Conservation (phyloP, 2,113 vertebrate species). For the Himantopus leucocephalus region DNA sequence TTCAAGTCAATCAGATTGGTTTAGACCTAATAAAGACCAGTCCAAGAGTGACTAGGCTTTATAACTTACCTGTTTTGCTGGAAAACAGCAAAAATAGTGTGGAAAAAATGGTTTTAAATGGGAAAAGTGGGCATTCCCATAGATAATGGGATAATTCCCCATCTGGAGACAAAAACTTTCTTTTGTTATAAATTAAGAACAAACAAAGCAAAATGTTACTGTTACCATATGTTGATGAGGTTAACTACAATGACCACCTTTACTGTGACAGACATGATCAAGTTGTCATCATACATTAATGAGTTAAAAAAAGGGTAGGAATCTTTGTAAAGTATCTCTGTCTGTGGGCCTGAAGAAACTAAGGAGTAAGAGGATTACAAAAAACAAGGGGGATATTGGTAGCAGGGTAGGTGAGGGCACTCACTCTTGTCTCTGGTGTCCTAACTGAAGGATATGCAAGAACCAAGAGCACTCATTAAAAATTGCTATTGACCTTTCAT, state of each 20-base stretch:
- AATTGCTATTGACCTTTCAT: not conserved
- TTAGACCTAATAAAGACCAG: not conserved
- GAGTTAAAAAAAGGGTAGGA: not conserved
- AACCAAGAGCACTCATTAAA: not conserved
- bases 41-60: not conserved
- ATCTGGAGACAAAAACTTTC: not conserved
- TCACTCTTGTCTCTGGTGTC: not conserved
- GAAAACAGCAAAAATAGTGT: not conserved
- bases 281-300: not conserved
- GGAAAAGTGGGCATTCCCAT: not conserved
- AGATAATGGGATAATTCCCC: not conserved
- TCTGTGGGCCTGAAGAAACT: not conserved
- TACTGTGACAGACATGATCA: not conserved
- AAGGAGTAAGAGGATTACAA: not conserved
- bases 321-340: not conserved
- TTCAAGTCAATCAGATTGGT: not conserved
- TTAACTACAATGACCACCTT: not conserved
- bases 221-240: not conserved
- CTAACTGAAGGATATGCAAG: not conserved
- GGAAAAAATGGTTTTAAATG: not conserved
- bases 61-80: not conserved
- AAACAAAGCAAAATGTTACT: not conserved
- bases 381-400: not conserved
- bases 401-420: not conserved
- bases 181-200: not conserved